Base-by-base conservation (phyloP, 2,113 vertebrate genomes). In the Amazona vittata region DNA sequence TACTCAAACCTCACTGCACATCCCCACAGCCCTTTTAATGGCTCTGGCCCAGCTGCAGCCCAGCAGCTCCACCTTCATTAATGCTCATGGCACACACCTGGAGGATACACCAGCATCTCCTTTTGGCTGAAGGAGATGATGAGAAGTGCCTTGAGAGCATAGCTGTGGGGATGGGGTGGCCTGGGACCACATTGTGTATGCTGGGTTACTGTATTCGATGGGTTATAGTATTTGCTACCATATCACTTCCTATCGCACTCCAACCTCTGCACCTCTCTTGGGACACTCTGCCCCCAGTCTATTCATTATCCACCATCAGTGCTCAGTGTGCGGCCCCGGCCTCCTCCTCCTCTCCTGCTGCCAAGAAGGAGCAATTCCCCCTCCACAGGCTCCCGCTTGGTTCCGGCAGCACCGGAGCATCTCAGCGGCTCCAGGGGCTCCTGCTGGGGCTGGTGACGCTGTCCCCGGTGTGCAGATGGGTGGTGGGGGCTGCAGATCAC, bases 1-100 rank as follows among this genome's bases (percentile, higher is more conserved):
- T 0, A 4, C 68, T 26, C 20, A 52, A 47, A n/a, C 52, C 71
- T 2, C 3, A 1, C 4, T 1, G 1, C 31, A 5, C 10, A 0
- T 1, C 25, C 19, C 2, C 11, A 18, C 18, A 8, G 24, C 16
- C 67, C 77, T 64, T 75, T 88, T 18, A 43, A 12, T 10, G 64
- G 63, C 33, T 83, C 92, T 50, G 77, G 2, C 53, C 68, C 90
- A 89, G 92, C 35, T 65, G 77, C 84, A 65, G 57, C 80, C 46
- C 69, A 4, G 29, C 41, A 82, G 53, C 53, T 22, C 29, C 43
- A 8, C 26, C 49, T 28, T 6, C 10, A 5, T 6, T 12, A 26
- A 5, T 1, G 3, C 94, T 35, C 33, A 55, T 0, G 29, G 37
- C 65, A 12, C n/a, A 7, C 83, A 85, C 64, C 81, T 67, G 41